Base-by-base conservation (phyloP, 2,113 vertebrate species). In the Corvus hawaiiensis region DNA sequence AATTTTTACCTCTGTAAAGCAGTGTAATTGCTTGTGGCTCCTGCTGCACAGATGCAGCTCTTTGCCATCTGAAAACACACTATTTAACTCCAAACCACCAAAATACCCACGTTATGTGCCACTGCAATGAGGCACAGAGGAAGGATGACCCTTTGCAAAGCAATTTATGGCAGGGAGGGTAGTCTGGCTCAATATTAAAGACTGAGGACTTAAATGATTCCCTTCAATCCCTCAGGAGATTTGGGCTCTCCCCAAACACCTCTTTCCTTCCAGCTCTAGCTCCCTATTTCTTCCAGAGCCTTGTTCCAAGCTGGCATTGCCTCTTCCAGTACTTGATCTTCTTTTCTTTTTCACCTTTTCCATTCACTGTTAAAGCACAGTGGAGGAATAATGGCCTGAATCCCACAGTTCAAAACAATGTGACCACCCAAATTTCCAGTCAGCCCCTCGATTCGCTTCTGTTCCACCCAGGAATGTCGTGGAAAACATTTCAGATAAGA, bases 401-500 rank as follows among this genome's bases (percentile, higher is more conserved):
- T 23, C 35, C 19, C 58, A 14, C 0, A 10, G n/a, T 30, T 43
- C 32, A 27, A 44, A 64, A 33, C 24, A n/a, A 35, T 0, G 1
- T 23, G 23, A 39, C 2, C 3, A 4, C 55, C 17, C 19, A 15
- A 23, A 68, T 32, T 74, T 17, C 44, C 4, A 4, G 28, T 4
- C 61, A 58, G 48, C 18, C 9, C 24, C 66, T 78, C 1, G 6
- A 8, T 11, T 43, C 61, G 67, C 18, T 52, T 58, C 37, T 21
- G 13, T 12, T 54, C n/a, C 71, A 26, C 32, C 48, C 21, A 16
- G 56, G 51, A 75, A 75, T 3, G 14, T 8, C 4, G 26, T 27
- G 16, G 41, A 5, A 35, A n/a, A 16, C 30, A 7, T 35, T 48
- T 20, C 0, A 30, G 48, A 3, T 0, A 10, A 27, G 4, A 5